Evolutionary conservation across 2,113 vertebrate species (phyloP).

Genomic region (Bubo bubo): DNA sequence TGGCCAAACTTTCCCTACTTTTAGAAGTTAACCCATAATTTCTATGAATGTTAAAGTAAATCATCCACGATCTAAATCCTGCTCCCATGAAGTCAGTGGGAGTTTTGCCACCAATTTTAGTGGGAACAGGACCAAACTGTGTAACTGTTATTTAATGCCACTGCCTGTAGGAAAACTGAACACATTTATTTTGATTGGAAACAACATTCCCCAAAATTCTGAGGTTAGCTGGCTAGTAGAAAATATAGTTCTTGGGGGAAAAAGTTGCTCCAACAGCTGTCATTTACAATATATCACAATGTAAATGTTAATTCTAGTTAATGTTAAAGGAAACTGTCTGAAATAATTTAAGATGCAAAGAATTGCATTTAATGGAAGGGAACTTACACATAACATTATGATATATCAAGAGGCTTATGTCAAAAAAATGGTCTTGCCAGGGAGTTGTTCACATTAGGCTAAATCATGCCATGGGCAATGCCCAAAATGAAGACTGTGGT

Average conservation of each 20-base stretch:
- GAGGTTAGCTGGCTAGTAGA: background rate
- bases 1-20: background rate
- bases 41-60: constrained; percentile 18
- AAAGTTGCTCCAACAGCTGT: constrained; percentile 20
- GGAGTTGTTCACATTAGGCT: background rate
- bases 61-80: background rate
- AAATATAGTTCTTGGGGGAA: constrained; percentile 19
- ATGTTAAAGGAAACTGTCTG: background rate
- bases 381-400: background rate
- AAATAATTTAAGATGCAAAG: constrained; percentile 22
- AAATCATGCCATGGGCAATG: background rate
- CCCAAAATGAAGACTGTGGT: background rate
- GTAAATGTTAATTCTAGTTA: constrained; percentile 4
- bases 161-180: constrained; percentile 48
- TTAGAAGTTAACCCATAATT: constrained; percentile 30
- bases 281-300: constrained; percentile 38
- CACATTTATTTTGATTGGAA: constrained; percentile 58
- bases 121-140: background rate
- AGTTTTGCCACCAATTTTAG: constrained; percentile 33
- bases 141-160: constrained; percentile 39
- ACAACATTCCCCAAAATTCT: background rate
- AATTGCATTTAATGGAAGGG: background rate
- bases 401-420: background rate
- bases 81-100: constrained; percentile 36
- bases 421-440: background rate